Evolutionary conservation across 2,888 invertebrate genomes (phyloP).

Genomic region (Andrena flavipes): DNA sequence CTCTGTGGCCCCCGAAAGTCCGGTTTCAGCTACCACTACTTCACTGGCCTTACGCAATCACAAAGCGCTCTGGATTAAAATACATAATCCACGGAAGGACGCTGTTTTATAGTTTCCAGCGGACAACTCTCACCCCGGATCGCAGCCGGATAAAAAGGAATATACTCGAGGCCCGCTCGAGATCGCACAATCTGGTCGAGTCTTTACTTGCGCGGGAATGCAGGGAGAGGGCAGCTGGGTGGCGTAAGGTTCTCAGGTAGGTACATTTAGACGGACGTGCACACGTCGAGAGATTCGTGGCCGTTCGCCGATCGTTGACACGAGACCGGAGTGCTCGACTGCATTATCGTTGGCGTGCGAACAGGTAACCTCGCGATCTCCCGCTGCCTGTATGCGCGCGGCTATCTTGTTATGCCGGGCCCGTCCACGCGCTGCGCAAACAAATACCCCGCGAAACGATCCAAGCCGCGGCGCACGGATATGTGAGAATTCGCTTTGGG

Average conservation of each 20-base stretch:
- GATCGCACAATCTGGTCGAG: constrained; percentile 67
- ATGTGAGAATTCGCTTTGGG: constrained; percentile 25
- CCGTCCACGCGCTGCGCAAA: constrained; percentile 77
- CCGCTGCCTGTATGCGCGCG: constrained; percentile 52
- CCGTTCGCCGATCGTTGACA: constrained; percentile 76
- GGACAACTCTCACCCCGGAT: constrained; percentile 30
- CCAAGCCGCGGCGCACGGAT: constrained; percentile 40
- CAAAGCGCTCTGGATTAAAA: constrained; percentile 15
- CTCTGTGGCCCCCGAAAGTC: neutral
- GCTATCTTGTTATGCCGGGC: constrained; percentile 70
- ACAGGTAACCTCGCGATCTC: constrained; percentile 75
- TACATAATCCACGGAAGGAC: constrained; percentile 15
- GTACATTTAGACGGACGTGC: constrained; percentile 75
- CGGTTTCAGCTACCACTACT: neutral
- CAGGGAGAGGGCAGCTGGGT: constrained; percentile 67
- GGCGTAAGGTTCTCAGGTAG: constrained; percentile 74
- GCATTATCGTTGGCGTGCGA: constrained; percentile 74
- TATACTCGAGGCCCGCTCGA: constrained; percentile 49
- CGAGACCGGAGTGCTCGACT: constrained; percentile 72
- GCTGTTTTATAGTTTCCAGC: constrained; percentile 46
- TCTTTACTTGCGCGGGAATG: constrained; percentile 66
- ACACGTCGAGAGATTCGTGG: constrained; percentile 74
- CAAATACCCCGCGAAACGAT: constrained; percentile 74
- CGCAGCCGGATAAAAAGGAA: constrained; percentile 51
- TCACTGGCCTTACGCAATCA: neutral